Evolutionary conservation across 2,888 invertebrate species (phyloP), one percentile per base, ranked within the genome.

Genomic region (Philaethria dido): DNA sequence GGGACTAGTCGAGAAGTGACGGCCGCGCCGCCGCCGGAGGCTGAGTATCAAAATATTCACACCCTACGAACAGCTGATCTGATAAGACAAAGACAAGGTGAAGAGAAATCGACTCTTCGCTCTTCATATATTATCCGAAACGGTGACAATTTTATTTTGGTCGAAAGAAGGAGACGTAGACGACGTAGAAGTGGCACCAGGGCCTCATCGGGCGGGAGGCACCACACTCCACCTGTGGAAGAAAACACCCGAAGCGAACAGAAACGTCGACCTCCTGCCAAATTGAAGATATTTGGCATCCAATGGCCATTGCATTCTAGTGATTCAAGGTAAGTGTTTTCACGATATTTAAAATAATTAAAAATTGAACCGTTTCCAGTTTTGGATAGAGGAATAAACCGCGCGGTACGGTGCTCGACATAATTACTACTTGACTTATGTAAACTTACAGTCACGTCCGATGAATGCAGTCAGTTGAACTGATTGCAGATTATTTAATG

Each of bases 281-380:
- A 92, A 25, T 75, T 93, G 74, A 92, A 93, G 79, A 84, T 93
- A 72, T 93, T 93, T 72, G 93, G 93, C 11, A 93, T 93, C 74
- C 93, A 93, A 83, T 93, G 93, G 93, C 93, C 93, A 14, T 79
- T 93, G 78, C 93, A 93, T 78, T 92, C 93, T 66, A 89, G 90
- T 77, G 93, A 93, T 75, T 87, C 92, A 48, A 89, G 93, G 93
- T 90, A 80, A 80, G 78, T 66, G 75, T 45, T 61, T 57, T 29
- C n/a, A 50, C 11, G 9, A n/a, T 3, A 20, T 50, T 48, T 16
- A 11, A 64, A 29, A 57, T 47, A 39, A 36, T 36, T 22, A 48
- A 36, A 22, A 48, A 20, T 22, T 55, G 9, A 55, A 39, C 36
- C 39, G 22, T 39, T n/a, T 47, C 55, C 36, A 64, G 57, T 39